Conservation (phyloP, 2,888 invertebrate genomes). For the Leucania comma region DNA sequence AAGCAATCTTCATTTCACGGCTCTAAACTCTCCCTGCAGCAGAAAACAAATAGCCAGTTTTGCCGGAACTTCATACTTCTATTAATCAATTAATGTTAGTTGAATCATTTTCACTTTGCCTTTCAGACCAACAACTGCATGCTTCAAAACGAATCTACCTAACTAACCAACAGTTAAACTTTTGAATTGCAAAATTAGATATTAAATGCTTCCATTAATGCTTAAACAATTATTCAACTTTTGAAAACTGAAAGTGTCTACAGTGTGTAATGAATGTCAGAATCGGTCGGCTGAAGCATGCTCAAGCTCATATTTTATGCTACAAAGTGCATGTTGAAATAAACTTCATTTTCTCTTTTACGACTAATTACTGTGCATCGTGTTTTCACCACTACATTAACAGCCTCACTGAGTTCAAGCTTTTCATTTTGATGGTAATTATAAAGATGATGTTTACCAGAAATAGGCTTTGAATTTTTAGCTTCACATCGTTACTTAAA, state of each 20-base stretch:
- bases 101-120: slow-evolving; percentile 19
- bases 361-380: slow-evolving; percentile 23
- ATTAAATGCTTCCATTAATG: slow-evolving; percentile 45
- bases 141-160: slow-evolving; percentile 16
- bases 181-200: slow-evolving; percentile 41
- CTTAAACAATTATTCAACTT: slow-evolving; percentile 37
- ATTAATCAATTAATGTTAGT: slow-evolving; percentile 27
- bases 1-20: background rate
- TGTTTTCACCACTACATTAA: slow-evolving; percentile 6
- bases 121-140: slow-evolving; percentile 19
- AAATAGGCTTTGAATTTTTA: no score
- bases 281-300: slow-evolving; percentile 1
- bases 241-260: slow-evolving; percentile 35
- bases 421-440: background rate
- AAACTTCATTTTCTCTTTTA: slow-evolving; percentile 35
- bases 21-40: background rate
- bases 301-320: slow-evolving; percentile 43
- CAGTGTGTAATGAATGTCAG: slow-evolving; percentile 39
- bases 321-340: slow-evolving; percentile 42
- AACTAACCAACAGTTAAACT: slow-evolving; percentile 34
- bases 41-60: slow-evolving; percentile 2
- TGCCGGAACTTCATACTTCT: slow-evolving; percentile 1
- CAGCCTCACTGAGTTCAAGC: background rate
- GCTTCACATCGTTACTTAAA: no score
- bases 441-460: no score